phyloP scores from a whole-genome alignment of 2,113 vertebrate species.

The Tamias sibiricus region DNA sequence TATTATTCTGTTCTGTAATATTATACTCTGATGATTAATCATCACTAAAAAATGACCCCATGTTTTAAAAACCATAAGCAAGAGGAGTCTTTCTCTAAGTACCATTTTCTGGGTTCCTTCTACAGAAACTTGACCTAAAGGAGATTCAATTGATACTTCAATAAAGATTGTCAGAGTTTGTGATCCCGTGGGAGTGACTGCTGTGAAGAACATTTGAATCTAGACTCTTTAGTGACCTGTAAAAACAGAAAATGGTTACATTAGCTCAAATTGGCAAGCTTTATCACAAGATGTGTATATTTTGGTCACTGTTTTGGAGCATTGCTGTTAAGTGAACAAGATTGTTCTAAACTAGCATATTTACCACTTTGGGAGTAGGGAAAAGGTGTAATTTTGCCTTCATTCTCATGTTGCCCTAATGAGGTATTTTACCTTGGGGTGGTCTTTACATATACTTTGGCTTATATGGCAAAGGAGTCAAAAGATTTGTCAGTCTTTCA shows the following conservation, averaged over 20 bases:
- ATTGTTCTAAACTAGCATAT: constrained; percentile 26
- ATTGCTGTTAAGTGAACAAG: constrained; percentile 46
- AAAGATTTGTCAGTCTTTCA: constrained; percentile 41
- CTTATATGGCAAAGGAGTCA: constrained; percentile 11
- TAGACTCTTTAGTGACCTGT: background rate
- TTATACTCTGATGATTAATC: constrained; percentile 32
- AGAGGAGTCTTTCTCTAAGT: constrained; percentile 29
- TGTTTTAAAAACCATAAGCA: constrained; percentile 30
- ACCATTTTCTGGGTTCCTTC: constrained; percentile 54
- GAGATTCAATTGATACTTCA: background rate
- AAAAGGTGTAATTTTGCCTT: constrained; percentile 49
- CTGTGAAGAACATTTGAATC: constrained; percentile 46
- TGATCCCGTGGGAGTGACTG: constrained; percentile 33
- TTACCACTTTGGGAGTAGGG: background rate
- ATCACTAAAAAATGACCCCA: constrained; percentile 48
- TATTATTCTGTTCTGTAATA: constrained; percentile 27
- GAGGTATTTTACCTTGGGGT: constrained; percentile 45
- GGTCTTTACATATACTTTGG: constrained; percentile 38
- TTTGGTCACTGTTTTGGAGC: constrained; percentile 22
- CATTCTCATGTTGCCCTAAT: constrained; percentile 36
- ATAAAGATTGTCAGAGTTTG: constrained; percentile 19
- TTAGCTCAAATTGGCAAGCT: constrained; percentile 46
- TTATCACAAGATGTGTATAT: constrained; percentile 46
- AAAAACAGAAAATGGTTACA: constrained; percentile 47
- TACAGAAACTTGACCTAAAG: constrained; percentile 36